Evolutionary conservation across 2,113 vertebrate genomes (phyloP), one percentile per base, ranked within the genome.

Genomic region (Atlantisia rogersi): DNA sequence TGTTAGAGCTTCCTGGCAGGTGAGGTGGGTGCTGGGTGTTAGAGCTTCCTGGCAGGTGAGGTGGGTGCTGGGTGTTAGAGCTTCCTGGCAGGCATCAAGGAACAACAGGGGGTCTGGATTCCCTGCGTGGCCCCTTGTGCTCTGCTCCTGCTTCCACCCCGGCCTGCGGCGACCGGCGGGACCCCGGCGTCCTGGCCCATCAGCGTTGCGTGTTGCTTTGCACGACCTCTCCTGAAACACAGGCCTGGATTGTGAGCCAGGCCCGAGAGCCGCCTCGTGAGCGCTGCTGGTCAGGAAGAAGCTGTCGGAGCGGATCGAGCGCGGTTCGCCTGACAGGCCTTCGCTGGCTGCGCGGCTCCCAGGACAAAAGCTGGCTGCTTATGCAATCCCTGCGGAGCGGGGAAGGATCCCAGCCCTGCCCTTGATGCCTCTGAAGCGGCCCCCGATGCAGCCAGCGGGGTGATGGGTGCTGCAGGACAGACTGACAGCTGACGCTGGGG

Each of bases 91-190:
- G 32, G 7, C 53, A 12, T 3, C 67, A 18, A 52, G 13, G 88
- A 37, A 18, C 13, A n/a, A 4, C 20, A 3, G 26, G 40, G 24
- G 50, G 79, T 0, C 6, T 19, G 55, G 29, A 11, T 32, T 17
- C 31, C 17, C 29, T 29, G 28, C 28, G 11, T 8, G 21, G 67
- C 55, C 4, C 63, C 63, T 17, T 3, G 1, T 13, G 20, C 19
- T 3, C 42, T 0, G 18, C 77, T 39, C 14, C 0, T 20, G 68
- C 13, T 6, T 7, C 75, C 1, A 5, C 28, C 62, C 31, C 0
- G 26, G 60, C 59, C 74, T 31, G 0, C 3, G 1, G 3, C 1
- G 8, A 44, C 67, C 0, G 3, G 4, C 8, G 67, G 73, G 44
- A 5, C 19, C 35, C 15, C 8, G 53, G 28, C 12, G 59, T 21